phyloP scores from a whole-genome alignment of 2,113 vertebrate species.

The Nycticorax nycticorax region DNA sequence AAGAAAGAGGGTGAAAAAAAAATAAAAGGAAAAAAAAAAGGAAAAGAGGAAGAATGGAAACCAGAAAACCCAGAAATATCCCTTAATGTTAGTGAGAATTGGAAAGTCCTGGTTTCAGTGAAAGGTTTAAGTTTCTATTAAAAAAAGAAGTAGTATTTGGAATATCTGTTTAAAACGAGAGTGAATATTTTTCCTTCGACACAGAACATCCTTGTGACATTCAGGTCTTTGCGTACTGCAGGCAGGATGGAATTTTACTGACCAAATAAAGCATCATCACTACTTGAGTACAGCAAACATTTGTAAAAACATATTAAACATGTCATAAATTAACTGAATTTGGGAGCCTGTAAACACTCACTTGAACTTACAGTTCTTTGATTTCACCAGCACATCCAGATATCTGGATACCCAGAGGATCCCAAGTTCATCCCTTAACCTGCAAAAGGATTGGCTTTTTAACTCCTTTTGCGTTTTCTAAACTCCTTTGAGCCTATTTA shows the following conservation, averaged over 20 bases:
- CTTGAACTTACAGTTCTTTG: conserved; percentile 47
- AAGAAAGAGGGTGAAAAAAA: background rate
- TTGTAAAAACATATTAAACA: conserved; percentile 73
- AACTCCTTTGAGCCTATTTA: background rate
- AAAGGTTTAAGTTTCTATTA: conserved; percentile 53
- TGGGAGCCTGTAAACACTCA: conserved; percentile 62
- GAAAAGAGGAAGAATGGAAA: conserved; percentile 46
- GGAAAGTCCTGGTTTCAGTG: conserved; percentile 58
- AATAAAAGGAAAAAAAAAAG: background rate
- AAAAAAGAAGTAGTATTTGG: conserved; percentile 62
- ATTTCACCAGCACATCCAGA: conserved; percentile 3
- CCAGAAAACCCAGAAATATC: conserved; percentile 54
- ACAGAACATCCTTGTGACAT: conserved; percentile 76
- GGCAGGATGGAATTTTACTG: conserved; percentile 69
- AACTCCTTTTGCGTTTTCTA: background rate
- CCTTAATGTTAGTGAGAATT: conserved; percentile 42
- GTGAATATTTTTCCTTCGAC: conserved; percentile 71
- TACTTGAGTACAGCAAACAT: conserved; percentile 75
- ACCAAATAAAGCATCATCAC: conserved; percentile 71
- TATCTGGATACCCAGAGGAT: background rate
- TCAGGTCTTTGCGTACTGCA: conserved; percentile 55
- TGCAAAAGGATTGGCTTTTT: background rate
- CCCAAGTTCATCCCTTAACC: background rate
- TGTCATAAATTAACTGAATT: conserved; percentile 72
- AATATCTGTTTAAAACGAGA: conserved; percentile 70